phyloP scores from a whole-genome alignment of 2,888 invertebrate species.

The Platypus cylindrus region DNA sequence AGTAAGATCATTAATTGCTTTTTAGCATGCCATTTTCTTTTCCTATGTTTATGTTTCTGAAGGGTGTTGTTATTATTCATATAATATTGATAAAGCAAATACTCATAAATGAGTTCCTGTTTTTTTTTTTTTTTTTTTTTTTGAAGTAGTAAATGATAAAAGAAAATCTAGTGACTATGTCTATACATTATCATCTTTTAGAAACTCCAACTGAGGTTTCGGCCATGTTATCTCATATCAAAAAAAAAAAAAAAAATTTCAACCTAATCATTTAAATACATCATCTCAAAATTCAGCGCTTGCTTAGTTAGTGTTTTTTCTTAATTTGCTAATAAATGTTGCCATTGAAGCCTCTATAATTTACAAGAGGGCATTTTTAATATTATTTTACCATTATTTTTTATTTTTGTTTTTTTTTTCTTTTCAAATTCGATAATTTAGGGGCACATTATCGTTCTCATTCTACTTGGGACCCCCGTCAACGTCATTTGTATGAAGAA shows the following conservation, averaged over 20 bases:
- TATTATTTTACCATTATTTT: too few species aligned
- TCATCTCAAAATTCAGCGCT: slow-evolving; percentile 2
- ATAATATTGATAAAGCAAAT: too few species aligned
- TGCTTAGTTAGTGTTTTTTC: slow-evolving; percentile 10
- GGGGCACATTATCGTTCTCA: slow-evolving; percentile 41
- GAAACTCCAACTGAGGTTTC: too few species aligned
- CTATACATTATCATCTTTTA: too few species aligned
- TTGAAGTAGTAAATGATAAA: too few species aligned
- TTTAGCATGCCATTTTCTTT: slow-evolving; percentile 20
- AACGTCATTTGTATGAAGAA: slow-evolving; percentile 77
- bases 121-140: too few species aligned
- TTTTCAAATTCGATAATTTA: slow-evolving; percentile 20
- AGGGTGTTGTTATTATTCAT: slow-evolving; percentile 5
- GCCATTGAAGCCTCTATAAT: slow-evolving; percentile 7
- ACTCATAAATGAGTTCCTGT: too few species aligned
- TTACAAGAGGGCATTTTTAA: slow-evolving; percentile 10
- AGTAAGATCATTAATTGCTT: slow-evolving; percentile 47
- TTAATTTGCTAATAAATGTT: slow-evolving; percentile 9
- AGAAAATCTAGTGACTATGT: too few species aligned
- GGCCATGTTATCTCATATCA: too few species aligned
- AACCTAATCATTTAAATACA: too few species aligned
- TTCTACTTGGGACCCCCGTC: slow-evolving; percentile 80
- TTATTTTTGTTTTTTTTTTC: slow-evolving; percentile 15
- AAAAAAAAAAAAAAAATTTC: too few species aligned
- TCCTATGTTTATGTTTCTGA: slow-evolving; percentile 10